Conservation (phyloP, 2,888 invertebrate genomes). For the Acholoe squamosa region DNA sequence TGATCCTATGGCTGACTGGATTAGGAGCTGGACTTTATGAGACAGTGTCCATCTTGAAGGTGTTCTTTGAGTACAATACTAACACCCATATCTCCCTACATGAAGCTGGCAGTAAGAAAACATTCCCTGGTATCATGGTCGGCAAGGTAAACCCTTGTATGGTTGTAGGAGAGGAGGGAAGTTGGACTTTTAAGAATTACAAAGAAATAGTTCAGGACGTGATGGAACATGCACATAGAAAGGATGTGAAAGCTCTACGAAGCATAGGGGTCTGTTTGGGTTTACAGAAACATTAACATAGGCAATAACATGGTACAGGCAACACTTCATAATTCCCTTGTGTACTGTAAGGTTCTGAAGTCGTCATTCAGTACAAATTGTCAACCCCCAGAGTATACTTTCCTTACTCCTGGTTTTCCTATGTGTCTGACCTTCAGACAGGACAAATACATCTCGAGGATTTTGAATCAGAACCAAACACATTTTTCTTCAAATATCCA, state of each 20-base stretch:
- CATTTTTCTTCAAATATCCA: slow-evolving; percentile 21
- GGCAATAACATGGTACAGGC: background rate
- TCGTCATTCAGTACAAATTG: background rate
- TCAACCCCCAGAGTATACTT: background rate
- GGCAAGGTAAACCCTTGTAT: slow-evolving; percentile 43
- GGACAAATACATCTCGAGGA: background rate
- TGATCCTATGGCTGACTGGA: background rate
- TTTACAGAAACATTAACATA: slow-evolving; percentile 11
- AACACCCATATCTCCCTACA: background rate
- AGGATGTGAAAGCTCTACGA: background rate
- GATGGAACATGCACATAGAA: background rate
- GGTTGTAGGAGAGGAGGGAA: slow-evolving; percentile 22
- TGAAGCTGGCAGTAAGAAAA: too few species aligned
- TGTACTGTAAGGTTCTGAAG: slow-evolving; percentile 29
- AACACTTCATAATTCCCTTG: background rate
- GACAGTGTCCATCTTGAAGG: slow-evolving; percentile 12
- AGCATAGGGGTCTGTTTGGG: slow-evolving; percentile 8
- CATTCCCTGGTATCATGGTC: slow-evolving; percentile 50
- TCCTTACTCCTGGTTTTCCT: slow-evolving; percentile 28
- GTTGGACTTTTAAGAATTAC: slow-evolving; percentile 6
- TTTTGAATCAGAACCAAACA: slow-evolving; percentile 43
- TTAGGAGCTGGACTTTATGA: background rate
- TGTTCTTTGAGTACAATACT: slow-evolving; percentile 37
- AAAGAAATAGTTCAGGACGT: background rate
- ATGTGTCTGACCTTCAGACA: slow-evolving; percentile 12